phyloP scores from a whole-genome alignment of 2,888 invertebrate genomes.

The Sinohyriopsis cumingii region DNA sequence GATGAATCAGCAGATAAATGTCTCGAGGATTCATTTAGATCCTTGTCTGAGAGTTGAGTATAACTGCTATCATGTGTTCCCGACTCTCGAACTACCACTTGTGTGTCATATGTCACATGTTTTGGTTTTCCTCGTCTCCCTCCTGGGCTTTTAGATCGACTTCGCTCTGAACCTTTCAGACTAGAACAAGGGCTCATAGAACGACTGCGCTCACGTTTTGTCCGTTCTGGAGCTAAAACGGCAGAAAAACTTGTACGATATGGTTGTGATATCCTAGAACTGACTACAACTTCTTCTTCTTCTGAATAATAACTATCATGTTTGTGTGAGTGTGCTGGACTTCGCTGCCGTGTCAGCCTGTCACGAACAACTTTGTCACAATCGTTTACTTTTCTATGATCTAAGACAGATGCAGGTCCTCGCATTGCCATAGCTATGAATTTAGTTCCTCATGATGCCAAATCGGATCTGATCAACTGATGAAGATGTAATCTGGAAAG shows the following conservation, averaged over 20 bases:
- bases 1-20: slow-evolving; percentile 22
- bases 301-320: slow-evolving; percentile 20
- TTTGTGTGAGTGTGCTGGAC: slow-evolving; percentile 39
- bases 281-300: slow-evolving; percentile 39
- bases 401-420: slow-evolving; percentile 59
- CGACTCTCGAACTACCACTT: slow-evolving; percentile 58
- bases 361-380: slow-evolving; percentile 43
- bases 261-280: slow-evolving; percentile 57
- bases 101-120: slow-evolving; percentile 61
- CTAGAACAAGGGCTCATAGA: slow-evolving; percentile 56
- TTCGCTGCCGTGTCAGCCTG: slow-evolving; percentile 52
- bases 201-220: slow-evolving; percentile 49
- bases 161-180: slow-evolving; percentile 44
- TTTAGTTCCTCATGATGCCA: no score
- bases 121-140: slow-evolving; percentile 39
- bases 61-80: slow-evolving; percentile 30
- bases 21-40: slow-evolving; percentile 17
- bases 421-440: slow-evolving; percentile 47
- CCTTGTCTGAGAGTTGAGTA: slow-evolving; percentile 45
- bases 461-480: no score
- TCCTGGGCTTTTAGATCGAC: slow-evolving; percentile 52
- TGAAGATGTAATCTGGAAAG: no score
- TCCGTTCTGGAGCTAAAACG: slow-evolving; percentile 51
- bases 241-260: slow-evolving; percentile 68
- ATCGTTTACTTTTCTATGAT: slow-evolving; percentile 40